Evolutionary conservation across 2,888 invertebrate species (phyloP).

Genomic region (Junonia oenone): DNA sequence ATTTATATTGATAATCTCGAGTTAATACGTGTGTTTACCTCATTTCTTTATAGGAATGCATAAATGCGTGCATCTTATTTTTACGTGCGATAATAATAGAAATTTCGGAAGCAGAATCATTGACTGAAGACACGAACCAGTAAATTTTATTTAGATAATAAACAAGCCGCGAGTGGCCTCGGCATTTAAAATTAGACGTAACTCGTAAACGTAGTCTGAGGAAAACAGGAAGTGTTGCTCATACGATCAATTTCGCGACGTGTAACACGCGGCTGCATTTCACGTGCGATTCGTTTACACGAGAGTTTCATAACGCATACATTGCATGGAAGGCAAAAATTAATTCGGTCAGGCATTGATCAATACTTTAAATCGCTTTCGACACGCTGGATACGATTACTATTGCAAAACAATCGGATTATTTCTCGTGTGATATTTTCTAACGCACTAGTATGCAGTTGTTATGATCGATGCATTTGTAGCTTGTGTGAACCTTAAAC

Average conservation of each 20-base stretch:
- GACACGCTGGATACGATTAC: conserved; percentile 19
- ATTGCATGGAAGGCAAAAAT: conserved; percentile 19
- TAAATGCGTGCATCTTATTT: neutral
- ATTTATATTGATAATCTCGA: neutral
- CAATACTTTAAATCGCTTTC: conserved; percentile 19
- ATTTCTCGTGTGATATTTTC: conserved; percentile 24
- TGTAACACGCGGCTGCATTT: conserved; percentile 8
- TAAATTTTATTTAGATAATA: neutral
- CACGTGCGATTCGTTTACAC: conserved; percentile 4
- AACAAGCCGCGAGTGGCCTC: neutral
- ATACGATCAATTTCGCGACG: conserved; percentile 12
- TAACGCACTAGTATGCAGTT: conserved; percentile 1
- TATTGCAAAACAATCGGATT: conserved; percentile 25
- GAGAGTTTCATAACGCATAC: conserved; percentile 8
- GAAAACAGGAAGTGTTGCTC: conserved; percentile 19
- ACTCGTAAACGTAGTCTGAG: conserved; percentile 11
- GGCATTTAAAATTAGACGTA: conserved; percentile 1
- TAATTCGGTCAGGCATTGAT: conserved; percentile 21
- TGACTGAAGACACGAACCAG: neutral
- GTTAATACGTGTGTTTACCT: neutral
- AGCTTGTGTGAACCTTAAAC: neutral
- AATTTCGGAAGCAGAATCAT: neutral
- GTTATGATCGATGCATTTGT: conserved; percentile 6
- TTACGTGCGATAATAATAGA: neutral
- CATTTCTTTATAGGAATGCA: no score